Base-by-base conservation (phyloP, 2,888 invertebrate species). In the Mimas tiliae region DNA sequence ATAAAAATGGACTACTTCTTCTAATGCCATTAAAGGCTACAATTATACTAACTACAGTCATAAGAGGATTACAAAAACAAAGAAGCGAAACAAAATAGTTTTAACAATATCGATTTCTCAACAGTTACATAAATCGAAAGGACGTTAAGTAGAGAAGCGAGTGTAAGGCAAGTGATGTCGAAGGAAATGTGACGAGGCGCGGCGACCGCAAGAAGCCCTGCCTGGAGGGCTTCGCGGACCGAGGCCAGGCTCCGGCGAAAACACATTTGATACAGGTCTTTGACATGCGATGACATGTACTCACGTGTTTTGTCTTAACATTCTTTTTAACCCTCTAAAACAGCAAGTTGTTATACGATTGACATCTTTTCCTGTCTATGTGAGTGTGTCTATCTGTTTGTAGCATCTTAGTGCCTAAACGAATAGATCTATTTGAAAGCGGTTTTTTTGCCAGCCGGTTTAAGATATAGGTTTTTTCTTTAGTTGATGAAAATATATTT, bases 161-260 rank as follows among this genome's bases (percentile, higher is more conserved):
- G 51, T 68, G 48, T 68, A 77, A 78, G 77, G 69, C 74, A 76
- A 82, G 79, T 77, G 80, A 71, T 78, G 79, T 81, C 79, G 81
- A 83, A 91, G 91, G 91, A 90, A 90, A 84, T 75, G 80, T 74
- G 82, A 75, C 75, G 76, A 78, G 79, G 70, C 79, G 74, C 72
- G 74, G 69, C 76, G 84, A 93, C 93, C 93, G 81, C 93, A 91
- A 84, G 92, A 92, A 92, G 90, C 93, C 93, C 76, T 78, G 84
- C 83, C 64, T 66, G 67, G 68, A 70, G 68, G 77, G 81, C 80
- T 81, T 83, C 81, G 81, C 80, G 80, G 76, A 70, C 72, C 78
- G 75, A 75, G 79, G 81, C 77, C 84, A 75, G 48, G 45, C 58
- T 58, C 58, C 58, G 47, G 48, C 58, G 16, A 58, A 65, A 65